Evolutionary conservation across 2,113 vertebrate species (phyloP).

Genomic region (Thalassoma bifasciatum): DNA sequence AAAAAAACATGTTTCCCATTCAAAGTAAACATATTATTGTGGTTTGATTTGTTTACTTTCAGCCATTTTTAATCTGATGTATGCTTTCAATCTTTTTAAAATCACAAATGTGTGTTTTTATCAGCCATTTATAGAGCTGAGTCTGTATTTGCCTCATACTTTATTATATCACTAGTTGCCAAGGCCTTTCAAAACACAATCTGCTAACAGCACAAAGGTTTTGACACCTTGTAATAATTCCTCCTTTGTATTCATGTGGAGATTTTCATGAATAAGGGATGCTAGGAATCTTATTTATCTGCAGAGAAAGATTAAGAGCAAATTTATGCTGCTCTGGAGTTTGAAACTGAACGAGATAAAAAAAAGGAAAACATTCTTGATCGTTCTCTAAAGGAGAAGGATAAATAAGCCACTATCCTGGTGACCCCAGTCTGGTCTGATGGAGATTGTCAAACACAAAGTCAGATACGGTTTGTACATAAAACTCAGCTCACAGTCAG

Average conservation of each 20-base stretch:
- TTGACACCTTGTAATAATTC: slow-evolving; percentile 9
- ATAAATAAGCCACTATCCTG: not conserved
- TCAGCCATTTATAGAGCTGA: too few relatives aligned
- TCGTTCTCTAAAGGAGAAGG: not conserved
- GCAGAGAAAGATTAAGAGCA: not conserved
- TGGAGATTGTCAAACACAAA: not conserved
- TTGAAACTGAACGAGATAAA: not conserved
- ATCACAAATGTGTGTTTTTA: too few relatives aligned
- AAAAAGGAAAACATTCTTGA: not conserved
- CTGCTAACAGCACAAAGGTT: slow-evolving; percentile 14
- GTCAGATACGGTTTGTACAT: not conserved
- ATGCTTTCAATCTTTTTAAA: too few relatives aligned
- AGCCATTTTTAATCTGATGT: too few relatives aligned
- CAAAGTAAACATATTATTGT: too few relatives aligned
- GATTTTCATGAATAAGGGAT: slow-evolving; percentile 21
- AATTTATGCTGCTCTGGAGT: not conserved
- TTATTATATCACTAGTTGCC: not conserved
- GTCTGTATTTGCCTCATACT: not conserved
- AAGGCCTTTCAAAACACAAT: slow-evolving; percentile 23
- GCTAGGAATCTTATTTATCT: slow-evolving; percentile 7
- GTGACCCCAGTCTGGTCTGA: not conserved
- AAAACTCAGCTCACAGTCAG: not conserved
- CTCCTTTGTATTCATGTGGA: slow-evolving; percentile 5
- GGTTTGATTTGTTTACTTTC: too few relatives aligned
- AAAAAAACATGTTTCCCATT: too few relatives aligned